Conservation (phyloP, 2,888 invertebrate species). For the Tipula lateralis region DNA sequence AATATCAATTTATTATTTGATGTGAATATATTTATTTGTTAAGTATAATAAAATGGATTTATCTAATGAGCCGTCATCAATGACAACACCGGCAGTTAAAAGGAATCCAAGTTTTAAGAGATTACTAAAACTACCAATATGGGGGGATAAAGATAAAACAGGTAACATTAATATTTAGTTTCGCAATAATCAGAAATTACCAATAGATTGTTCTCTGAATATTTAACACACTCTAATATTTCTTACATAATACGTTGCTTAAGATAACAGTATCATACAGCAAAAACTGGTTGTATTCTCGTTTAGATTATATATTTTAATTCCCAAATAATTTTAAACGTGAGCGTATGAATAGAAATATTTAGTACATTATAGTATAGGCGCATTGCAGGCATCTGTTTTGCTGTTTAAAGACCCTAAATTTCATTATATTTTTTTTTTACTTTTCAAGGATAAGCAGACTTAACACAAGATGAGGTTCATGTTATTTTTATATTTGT, state of each 20-base stretch:
- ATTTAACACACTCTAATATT: background rate
- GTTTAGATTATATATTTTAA: background rate
- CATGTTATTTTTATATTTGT: background rate
- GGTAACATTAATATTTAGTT: constrained; percentile 37
- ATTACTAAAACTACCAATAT: constrained; percentile 42
- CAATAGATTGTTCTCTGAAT: background rate
- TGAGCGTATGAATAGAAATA: background rate
- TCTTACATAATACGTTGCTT: background rate
- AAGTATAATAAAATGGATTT: background rate
- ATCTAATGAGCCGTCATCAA: background rate
- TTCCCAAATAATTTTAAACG: background rate
- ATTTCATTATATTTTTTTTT: background rate
- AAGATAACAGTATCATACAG: background rate
- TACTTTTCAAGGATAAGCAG: background rate
- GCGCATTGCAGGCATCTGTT: background rate
- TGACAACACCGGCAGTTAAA: constrained; percentile 38
- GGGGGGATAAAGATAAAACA: constrained; percentile 40
- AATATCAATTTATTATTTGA: background rate
- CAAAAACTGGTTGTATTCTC: constrained; percentile 1
- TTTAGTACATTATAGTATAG: background rate
- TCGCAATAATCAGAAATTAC: background rate
- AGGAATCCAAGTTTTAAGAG: constrained; percentile 46
- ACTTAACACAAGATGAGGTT: background rate
- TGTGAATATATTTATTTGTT: background rate
- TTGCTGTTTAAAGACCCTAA: background rate